These are phyloP conservation scores for Chaetodon trifascialis DNA, from an alignment of 2,113 vertebrate genomes.

Conservation along the genomic window DNA sequence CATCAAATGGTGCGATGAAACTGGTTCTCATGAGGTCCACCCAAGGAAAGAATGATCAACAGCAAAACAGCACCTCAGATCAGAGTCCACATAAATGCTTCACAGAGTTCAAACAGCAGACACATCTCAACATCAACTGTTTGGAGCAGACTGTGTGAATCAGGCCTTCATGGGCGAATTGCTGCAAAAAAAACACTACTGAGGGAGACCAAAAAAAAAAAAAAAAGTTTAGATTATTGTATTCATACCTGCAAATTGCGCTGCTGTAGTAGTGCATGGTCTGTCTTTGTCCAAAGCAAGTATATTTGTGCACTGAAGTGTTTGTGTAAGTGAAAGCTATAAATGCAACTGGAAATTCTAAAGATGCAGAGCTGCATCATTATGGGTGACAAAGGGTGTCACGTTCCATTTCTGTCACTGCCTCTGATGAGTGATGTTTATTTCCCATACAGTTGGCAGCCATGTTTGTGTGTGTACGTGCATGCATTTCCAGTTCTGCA, in stretches of 20 bases:
- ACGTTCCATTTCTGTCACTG: slow-evolving; percentile 56
- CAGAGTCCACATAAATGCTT: too few relatives aligned
- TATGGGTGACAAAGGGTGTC: slow-evolving; percentile 9
- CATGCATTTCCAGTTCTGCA: neutral
- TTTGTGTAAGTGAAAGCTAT: slow-evolving; percentile 17
- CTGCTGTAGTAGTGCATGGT: neutral
- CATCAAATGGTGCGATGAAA: too few relatives aligned
- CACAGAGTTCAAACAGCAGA: too few relatives aligned
- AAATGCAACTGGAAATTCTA: slow-evolving; percentile 58
- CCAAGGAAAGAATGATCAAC: too few relatives aligned
- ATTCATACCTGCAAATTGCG: neutral
- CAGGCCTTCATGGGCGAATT: too few relatives aligned
- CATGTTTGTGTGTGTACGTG: neutral
- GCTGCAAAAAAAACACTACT: too few relatives aligned
- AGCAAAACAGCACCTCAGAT: too few relatives aligned
- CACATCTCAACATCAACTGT: too few relatives aligned
- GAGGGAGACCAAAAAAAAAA: too few relatives aligned
- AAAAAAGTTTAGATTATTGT: slow-evolving; percentile 8
- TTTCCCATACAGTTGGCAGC: slow-evolving; percentile 41
- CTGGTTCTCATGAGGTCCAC: too few relatives aligned
- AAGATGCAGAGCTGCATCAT: slow-evolving; percentile 18
- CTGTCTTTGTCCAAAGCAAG: neutral
- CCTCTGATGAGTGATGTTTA: slow-evolving; percentile 51
- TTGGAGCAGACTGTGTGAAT: too few relatives aligned
- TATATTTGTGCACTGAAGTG: neutral